Base-by-base conservation (phyloP, 2,113 vertebrate species). In the Oreochromis tanganicae region DNA sequence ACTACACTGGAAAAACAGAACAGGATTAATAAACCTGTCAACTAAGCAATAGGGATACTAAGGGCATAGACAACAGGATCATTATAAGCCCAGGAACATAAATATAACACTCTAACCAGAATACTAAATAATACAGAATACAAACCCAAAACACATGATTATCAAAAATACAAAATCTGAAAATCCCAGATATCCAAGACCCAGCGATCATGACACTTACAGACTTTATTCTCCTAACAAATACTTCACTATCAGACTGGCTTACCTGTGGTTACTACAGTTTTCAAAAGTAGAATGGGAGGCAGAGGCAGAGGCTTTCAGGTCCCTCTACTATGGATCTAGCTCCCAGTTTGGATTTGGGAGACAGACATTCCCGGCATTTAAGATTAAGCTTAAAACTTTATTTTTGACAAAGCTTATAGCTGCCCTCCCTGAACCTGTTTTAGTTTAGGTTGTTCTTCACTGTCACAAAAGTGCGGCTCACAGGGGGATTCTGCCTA, bases 401-500 rank as follows among this genome's bases (percentile, higher is more conserved):
- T 17, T 17, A 32, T 61, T 19, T 61, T 61, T 61, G 59, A 34
- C 36, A 41, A 21, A 41, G 36, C n/a, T 21, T 38, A 68, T 0
- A 14, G 12, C 66, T 43, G 66, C 41, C 21, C 68, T 48, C 14
- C 41, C 68, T 48, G 1, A 48, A 16, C 16, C 41, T 48, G 68
- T 24, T 48, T 75, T 27, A 48, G 68, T 4, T 46, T 8, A 73
- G 21, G 68, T 0, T 43, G 29, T 29, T 48, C 41, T 12, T 46
- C 43, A 63, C 16, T 19, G 27, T 32, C 13, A 8, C 14, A 27
- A 61, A 61, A 16, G 27, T 32, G 27, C 14, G 1, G 29, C 24
- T 75, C 71, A 29, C 16, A 75, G 43, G 16, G 14, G 24, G 13
- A 36, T 7, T 48, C 2, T 0, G 4, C 43, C 24, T 29, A 48